A percentile compares a stretch with the other conserved stretches of the same genome.
Conservation (phyloP, 2,888 invertebrate species). For the Aphrophora alni region DNA sequence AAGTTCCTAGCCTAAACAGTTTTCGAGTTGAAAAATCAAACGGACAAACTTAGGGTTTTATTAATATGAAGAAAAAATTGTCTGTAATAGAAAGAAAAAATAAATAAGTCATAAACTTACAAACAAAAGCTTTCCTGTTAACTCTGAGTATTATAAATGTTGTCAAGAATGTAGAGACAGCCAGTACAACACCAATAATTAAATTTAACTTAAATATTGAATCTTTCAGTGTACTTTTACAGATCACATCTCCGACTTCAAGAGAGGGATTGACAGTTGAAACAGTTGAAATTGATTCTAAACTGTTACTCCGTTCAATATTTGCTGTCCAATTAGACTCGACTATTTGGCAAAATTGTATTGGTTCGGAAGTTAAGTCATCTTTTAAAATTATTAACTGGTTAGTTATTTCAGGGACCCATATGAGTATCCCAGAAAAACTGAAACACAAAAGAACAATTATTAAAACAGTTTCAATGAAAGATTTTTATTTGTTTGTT, state of each 20-base stretch:
- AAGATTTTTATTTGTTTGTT: too few relatives aligned
- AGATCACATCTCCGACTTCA: background rate
- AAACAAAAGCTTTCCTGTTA: background rate
- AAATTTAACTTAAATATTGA: background rate
- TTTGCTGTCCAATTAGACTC: background rate
- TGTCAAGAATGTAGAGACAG: background rate
- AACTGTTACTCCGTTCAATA: background rate
- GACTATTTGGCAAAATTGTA: background rate
- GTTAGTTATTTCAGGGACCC: background rate
- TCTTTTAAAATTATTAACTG: background rate
- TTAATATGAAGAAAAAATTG: too few relatives aligned
- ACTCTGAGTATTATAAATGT: background rate
- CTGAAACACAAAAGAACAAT: background rate
- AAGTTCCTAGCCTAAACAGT: too few relatives aligned
- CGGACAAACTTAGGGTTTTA: too few relatives aligned
- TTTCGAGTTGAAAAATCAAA: too few relatives aligned
- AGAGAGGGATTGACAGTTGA: background rate
- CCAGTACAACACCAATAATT: background rate
- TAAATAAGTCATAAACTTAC: too few relatives aligned
- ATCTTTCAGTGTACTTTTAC: background rate
- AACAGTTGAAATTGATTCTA: too few relatives aligned
- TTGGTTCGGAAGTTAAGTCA: background rate
- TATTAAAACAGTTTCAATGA: too few relatives aligned
- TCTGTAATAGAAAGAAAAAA: too few relatives aligned
- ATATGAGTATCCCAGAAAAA: background rate